phyloP scores from a whole-genome alignment of 2,113 vertebrate genomes.

The Xiphorhynchus elegans region DNA sequence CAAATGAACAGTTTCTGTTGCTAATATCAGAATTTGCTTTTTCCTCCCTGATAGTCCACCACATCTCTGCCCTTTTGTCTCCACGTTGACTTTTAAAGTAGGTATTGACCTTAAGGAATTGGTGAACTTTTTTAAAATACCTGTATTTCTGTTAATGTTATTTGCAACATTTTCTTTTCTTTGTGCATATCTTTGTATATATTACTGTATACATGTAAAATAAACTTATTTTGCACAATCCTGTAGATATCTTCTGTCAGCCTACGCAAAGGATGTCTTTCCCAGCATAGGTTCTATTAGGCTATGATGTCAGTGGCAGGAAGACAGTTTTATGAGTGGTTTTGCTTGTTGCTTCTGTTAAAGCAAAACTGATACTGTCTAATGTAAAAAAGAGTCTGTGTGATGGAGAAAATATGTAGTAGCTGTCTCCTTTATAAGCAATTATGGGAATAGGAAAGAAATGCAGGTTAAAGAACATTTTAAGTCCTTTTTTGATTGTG shows the following conservation, averaged over 20 bases:
- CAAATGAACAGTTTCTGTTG: neutral
- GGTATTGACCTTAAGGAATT: neutral
- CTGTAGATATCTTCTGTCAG: neutral
- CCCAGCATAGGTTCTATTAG: neutral
- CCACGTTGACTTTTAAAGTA: neutral
- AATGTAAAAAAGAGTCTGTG: slow-evolving; percentile 32
- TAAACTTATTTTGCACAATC: neutral
- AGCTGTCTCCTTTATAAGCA: neutral
- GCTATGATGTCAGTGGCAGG: slow-evolving; percentile 60
- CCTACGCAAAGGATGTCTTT: slow-evolving; percentile 42
- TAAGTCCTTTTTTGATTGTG: neutral
- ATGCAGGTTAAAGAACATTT: neutral
- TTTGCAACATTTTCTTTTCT: neutral
- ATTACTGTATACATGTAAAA: neutral
- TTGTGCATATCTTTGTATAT: neutral
- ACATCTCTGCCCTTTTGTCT: neutral
- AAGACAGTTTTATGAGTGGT: slow-evolving; percentile 67
- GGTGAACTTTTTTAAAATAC: neutral
- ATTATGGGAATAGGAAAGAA: neutral
- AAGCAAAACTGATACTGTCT: slow-evolving; percentile 43
- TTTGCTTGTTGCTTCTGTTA: slow-evolving; percentile 54
- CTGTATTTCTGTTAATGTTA: neutral
- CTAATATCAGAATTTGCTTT: neutral
- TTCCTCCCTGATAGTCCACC: neutral
- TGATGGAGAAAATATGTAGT: slow-evolving; percentile 19